Percentiles rank a stretch among this genome's conserved stretches.
These are phyloP conservation scores for Schlechtendalia chinensis DNA, from an alignment of 1,140 invertebrate genomes.

Conservation along the genomic window DNA sequence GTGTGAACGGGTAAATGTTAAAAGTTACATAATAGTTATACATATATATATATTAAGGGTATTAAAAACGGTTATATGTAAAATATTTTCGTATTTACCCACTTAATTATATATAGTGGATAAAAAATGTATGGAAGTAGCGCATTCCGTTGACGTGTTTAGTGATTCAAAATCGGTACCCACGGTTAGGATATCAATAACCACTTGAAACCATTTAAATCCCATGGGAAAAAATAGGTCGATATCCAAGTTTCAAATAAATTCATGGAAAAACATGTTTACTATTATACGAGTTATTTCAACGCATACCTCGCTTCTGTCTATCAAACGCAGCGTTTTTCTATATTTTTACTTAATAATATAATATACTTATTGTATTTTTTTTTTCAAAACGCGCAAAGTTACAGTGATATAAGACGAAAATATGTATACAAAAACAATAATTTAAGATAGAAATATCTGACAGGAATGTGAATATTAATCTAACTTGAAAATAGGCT, in stretches of 20 bases:
- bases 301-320: neutral
- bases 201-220: conserved; percentile 33
- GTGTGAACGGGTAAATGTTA: too few relatives aligned
- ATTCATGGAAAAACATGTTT: conserved; percentile 11
- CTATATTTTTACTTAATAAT: too few relatives aligned
- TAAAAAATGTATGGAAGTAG: conserved; percentile 40
- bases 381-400: too few relatives aligned
- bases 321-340: too few relatives aligned
- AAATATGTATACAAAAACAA: too few relatives aligned
- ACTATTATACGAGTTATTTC: conserved; percentile 9
- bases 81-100: conserved; percentile 1
- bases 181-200: conserved; percentile 32
- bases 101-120: conserved; percentile 20
- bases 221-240: conserved; percentile 40
- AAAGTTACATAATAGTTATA: too few relatives aligned
- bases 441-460: too few relatives aligned
- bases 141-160: conserved; percentile 43
- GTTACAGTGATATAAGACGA: too few relatives aligned
- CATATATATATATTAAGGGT: too few relatives aligned
- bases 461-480: too few relatives aligned
- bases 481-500: too few relatives aligned
- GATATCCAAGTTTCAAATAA: neutral
- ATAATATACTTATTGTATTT: too few relatives aligned
- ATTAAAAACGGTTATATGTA: neutral
- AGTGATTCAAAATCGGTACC: conserved; percentile 31